Conservation (phyloP, 2,113 vertebrate species). For the Gavia stellata region DNA sequence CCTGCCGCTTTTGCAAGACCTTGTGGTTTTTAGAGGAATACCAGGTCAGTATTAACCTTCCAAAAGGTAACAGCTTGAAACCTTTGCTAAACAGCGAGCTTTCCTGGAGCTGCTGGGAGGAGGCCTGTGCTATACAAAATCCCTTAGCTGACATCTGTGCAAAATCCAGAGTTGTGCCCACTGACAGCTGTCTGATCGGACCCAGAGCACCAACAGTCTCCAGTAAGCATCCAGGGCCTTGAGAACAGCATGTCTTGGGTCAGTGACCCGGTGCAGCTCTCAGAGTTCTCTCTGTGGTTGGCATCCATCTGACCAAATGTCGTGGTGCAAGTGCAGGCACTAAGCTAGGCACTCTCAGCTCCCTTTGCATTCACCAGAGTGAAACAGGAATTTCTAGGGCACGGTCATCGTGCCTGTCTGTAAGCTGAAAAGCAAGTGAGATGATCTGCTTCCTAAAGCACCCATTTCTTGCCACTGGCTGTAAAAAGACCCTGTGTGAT, state of each 20-base stretch:
- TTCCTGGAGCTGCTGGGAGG: background rate
- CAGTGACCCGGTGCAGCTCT: background rate
- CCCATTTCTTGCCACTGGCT: background rate
- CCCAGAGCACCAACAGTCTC: constrained; percentile 50
- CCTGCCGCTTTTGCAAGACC: background rate
- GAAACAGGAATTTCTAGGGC: background rate
- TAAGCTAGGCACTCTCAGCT: background rate
- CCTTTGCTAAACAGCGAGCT: constrained; percentile 57
- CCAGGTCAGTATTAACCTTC: constrained; percentile 52
- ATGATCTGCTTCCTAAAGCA: background rate
- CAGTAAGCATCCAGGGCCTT: constrained; percentile 37
- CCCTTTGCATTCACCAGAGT: background rate
- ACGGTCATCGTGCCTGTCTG: background rate
- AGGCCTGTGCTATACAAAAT: constrained; percentile 44
- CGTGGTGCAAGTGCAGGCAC: rapidly evolving
- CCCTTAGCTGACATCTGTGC: constrained; percentile 43
- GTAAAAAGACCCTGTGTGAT: background rate
- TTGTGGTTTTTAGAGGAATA: constrained; percentile 13
- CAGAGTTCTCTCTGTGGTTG: background rate
- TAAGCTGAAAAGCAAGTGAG: background rate
- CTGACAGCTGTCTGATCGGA: constrained; percentile 44
- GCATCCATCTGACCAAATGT: background rate
- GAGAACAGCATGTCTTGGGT: background rate
- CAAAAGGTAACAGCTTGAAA: constrained; percentile 54
- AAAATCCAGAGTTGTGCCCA: constrained; percentile 26